Evolutionary conservation across 2,797 vertebrate species (phyloP).

Genomic region (Platyrinchus mystaceus): DNA sequence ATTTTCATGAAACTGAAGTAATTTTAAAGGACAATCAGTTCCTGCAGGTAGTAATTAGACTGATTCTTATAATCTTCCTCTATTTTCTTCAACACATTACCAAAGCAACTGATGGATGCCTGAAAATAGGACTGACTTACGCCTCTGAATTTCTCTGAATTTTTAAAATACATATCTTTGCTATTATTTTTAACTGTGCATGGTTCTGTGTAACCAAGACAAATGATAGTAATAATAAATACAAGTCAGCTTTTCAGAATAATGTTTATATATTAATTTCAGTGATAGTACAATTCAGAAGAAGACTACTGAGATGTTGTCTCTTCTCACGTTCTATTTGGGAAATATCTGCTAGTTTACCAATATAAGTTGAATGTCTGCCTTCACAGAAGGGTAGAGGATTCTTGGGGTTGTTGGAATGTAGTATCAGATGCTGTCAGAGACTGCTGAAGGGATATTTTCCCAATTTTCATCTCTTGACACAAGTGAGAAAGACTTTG

Average conservation of each 20-base stretch:
- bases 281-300: constrained; percentile 8
- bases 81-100: background rate
- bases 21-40: background rate
- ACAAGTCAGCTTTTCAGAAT: background rate
- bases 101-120: background rate
- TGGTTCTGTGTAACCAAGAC: background rate
- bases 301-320: background rate
- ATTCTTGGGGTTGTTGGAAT: background rate
- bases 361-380: background rate
- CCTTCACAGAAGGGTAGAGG: background rate
- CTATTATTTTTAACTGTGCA: background rate
- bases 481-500: background rate
- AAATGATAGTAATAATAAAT: background rate
- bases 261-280: background rate
- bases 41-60: background rate
- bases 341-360: background rate
- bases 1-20: background rate
- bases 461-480: background rate
- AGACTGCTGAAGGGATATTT: background rate
- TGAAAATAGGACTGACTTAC: background rate
- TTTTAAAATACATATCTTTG: background rate
- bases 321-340: background rate
- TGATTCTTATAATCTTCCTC: background rate
- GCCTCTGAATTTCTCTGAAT: background rate
- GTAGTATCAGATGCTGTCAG: background rate